phyloP scores from a whole-genome alignment of 2,888 invertebrate species.

The Ophioninae sp. region DNA sequence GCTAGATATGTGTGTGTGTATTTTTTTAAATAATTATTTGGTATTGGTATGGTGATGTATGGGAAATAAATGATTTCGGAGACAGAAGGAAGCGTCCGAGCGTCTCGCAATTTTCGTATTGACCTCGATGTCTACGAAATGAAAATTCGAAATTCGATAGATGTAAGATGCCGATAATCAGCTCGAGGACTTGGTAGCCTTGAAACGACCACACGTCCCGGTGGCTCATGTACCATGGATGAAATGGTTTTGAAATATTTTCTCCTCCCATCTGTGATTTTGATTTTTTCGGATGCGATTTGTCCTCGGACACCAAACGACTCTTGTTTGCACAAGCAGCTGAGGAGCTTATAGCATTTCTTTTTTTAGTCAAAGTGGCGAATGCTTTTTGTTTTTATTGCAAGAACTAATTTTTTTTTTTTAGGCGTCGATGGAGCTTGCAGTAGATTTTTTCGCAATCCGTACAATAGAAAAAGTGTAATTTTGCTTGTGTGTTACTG shows the following conservation, averaged over 20 bases:
- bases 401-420: neutral
- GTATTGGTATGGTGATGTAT: too few species aligned
- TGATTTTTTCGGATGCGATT: neutral
- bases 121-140: too few species aligned
- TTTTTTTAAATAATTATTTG: too few species aligned
- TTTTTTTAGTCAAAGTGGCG: neutral
- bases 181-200: neutral
- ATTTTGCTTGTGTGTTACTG: neutral
- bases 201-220: neutral
- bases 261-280: neutral
- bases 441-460: neutral
- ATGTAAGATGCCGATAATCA: neutral
- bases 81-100: too few species aligned
- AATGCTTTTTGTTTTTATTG: neutral
- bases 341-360: too few species aligned
- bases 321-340: too few species aligned
- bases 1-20: neutral
- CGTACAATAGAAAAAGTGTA: neutral
- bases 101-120: too few species aligned
- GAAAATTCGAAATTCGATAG: neutral
- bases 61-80: too few species aligned
- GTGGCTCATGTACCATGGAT: neutral
- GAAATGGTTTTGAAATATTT: neutral
- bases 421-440: neutral
- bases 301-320: too few species aligned